Conservation (phyloP, 2,888 invertebrate species). For the Drosophila birchii region DNA sequence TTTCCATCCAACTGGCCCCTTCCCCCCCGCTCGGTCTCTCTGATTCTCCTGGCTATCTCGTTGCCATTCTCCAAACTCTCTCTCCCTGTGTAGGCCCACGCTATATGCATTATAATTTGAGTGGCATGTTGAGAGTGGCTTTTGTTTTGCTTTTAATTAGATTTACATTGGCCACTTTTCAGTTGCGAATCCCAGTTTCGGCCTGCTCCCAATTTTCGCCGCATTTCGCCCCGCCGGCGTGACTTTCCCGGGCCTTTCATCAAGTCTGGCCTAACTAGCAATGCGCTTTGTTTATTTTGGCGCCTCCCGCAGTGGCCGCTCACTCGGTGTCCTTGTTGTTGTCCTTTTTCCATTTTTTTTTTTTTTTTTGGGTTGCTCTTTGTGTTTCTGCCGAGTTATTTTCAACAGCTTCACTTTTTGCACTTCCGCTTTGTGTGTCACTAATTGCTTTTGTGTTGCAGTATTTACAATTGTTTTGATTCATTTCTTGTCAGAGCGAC, state of each 20-base stretch:
- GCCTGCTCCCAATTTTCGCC: slow-evolving; percentile 41
- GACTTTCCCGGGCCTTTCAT: slow-evolving; percentile 42
- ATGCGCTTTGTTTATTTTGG: slow-evolving; percentile 77
- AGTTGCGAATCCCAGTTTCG: slow-evolving; percentile 59
- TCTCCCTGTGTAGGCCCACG: slow-evolving; percentile 34
- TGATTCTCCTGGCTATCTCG: slow-evolving; percentile 8
- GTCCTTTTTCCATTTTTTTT: slow-evolving; percentile 1
- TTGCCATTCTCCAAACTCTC: slow-evolving; percentile 1
- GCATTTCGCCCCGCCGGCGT: neutral
- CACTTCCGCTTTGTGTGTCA: slow-evolving; percentile 81
- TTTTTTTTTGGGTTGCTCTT: slow-evolving; percentile 19
- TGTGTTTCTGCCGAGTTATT: slow-evolving; percentile 66
- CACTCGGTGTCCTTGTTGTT: slow-evolving; percentile 20
- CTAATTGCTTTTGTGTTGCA: slow-evolving; percentile 81
- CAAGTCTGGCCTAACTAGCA: slow-evolving; percentile 68
- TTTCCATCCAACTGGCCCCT: neutral
- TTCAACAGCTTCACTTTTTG: slow-evolving; percentile 78
- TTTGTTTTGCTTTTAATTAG: slow-evolving; percentile 81
- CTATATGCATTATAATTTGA: slow-evolving; percentile 77
- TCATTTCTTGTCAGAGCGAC: slow-evolving; percentile 71
- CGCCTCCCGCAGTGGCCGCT: slow-evolving; percentile 62
- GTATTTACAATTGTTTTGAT: slow-evolving; percentile 82
- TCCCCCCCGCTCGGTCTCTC: neutral
- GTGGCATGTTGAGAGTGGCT: slow-evolving; percentile 80
- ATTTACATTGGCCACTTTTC: slow-evolving; percentile 82